Percentiles rank a stretch among this genome's conserved stretches.
phyloP scores from a whole-genome alignment of 2,888 invertebrate species.

The Pristionchus fissidentatus region DNA sequence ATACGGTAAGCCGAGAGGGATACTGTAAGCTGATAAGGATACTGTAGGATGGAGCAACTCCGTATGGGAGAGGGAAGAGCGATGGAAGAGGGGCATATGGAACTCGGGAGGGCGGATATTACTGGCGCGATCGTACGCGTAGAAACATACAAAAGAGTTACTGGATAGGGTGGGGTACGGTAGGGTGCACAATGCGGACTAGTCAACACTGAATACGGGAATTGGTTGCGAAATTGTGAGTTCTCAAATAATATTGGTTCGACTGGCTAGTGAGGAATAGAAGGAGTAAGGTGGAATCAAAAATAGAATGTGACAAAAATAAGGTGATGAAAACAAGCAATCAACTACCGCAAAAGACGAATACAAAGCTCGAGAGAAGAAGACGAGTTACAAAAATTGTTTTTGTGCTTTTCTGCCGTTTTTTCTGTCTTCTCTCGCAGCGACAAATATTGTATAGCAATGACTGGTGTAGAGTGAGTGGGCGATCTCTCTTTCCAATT shows the following conservation, averaged over 20 bases:
- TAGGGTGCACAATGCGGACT: no score
- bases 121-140: slow-evolving; percentile 9
- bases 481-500: no score
- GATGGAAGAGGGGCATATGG: no score
- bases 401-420: not conserved
- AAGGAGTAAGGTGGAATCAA: not conserved
- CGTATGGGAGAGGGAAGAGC: no score
- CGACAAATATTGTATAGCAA: not conserved
- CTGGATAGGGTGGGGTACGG: not conserved
- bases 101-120: slow-evolving; percentile 26
- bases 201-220: no score
- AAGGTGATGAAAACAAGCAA: no score
- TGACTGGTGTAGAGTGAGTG: no score
- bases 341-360: not conserved
- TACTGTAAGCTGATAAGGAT: no score
- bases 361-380: not conserved
- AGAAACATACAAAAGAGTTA: not conserved
- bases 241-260: not conserved
- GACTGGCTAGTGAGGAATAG: not conserved
- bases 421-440: not conserved
- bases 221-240: no score
- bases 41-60: no score
- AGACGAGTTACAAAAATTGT: not conserved
- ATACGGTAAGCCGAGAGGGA: no score
- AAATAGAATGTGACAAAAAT: no score